Base-by-base conservation (phyloP, 2,888 invertebrate genomes). In the Melitaea athalia region DNA sequence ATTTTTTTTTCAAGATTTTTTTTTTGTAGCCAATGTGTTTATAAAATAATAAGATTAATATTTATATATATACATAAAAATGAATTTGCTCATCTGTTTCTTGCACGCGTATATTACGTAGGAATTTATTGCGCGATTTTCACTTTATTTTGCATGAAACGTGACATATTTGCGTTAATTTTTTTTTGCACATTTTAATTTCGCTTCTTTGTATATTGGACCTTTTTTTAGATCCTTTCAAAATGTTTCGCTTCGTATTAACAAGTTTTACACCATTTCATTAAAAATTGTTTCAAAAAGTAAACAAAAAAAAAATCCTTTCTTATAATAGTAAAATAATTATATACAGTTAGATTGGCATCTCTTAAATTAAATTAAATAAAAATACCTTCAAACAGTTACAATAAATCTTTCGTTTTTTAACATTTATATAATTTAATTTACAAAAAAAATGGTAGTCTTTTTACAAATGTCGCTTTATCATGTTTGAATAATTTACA, bases 171-270 rank as follows among this genome's bases (percentile, higher is more conserved):
- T 80, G 64, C 74, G 76, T 64, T 63, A 73, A 75, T 76, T 76
- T 76, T 78, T 76, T 76, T 78, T 76, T 84, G 83, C 85, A 80
- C 81, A 72, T 74, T 78, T 76, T 72, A 42, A 73, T 75, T 76
- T 75, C 76, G 77, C 69, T 64, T 72, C 83, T 57, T 88, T 89
- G 89, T 90, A 88, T 85, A 86, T 91, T 89, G 91, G 91, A 91
- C 89, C 90, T 89, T 88, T 69, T 62, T 52, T 53, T 60, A 43
- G 59, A 82, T 59, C 62, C 17, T n/a, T 33, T 55, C 33, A 38
- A 42, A 42, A 42, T 57, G n/a, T 12, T 14, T 8, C 38, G 15
- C n/a, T 31, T 12, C 10, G 14, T 33, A 14, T 33, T 55, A 55
- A 24, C 11, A 52, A n/a, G 14, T 55, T 3, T 55, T 55, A 8